Conservation (phyloP, 2,888 invertebrate genomes). For the Phanerotoma sp. region DNA sequence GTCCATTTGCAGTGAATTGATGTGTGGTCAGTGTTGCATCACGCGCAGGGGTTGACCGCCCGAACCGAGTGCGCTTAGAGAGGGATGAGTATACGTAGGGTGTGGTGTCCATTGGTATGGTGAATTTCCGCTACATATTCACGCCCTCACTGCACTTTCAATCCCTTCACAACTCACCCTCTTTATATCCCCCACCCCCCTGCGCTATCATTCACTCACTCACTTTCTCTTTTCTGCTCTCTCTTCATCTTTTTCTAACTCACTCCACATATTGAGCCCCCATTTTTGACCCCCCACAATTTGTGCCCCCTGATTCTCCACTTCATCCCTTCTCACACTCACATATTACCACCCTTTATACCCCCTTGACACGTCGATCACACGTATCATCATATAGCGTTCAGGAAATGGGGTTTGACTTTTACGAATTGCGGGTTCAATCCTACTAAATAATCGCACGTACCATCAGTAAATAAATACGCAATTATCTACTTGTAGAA, state of each 20-base stretch:
- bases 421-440: too few relatives aligned
- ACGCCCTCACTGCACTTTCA: constrained; percentile 28
- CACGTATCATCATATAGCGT: constrained; percentile 36
- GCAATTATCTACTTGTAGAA: too few relatives aligned
- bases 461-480: too few relatives aligned
- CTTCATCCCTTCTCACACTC: constrained; percentile 19
- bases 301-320: too few relatives aligned
- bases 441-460: too few relatives aligned
- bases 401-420: too few relatives aligned
- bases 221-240: too few relatives aligned
- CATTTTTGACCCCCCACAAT: too few relatives aligned
- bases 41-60: constrained; percentile 54
- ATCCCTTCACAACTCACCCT: constrained; percentile 1
- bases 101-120: constrained; percentile 24
- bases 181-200: constrained; percentile 16
- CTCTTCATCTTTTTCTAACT: too few relatives aligned
- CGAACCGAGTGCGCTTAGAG: constrained; percentile 48
- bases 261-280: too few relatives aligned
- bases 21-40: constrained; percentile 58
- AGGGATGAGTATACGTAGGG: constrained; percentile 41
- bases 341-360: constrained; percentile 24
- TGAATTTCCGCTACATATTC: constrained; percentile 30
- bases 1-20: constrained; percentile 59
- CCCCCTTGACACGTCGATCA: constrained; percentile 39
- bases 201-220: too few relatives aligned